Conservation (phyloP, 2,888 invertebrate genomes). For the Liodrosophila aerea region DNA sequence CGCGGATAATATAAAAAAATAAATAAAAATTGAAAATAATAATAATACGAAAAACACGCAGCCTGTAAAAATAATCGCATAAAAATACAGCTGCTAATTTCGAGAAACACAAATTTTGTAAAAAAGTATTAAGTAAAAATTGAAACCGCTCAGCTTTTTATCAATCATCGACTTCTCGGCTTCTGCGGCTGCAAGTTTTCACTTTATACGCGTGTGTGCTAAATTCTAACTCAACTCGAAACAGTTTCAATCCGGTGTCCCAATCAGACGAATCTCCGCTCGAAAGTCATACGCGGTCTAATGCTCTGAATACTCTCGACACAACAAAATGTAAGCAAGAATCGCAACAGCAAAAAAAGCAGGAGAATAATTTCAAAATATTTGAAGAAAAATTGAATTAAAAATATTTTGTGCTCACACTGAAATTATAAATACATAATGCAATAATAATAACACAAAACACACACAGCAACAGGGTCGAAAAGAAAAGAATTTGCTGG, state of each 20-base stretch:
- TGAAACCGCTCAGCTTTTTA: no score
- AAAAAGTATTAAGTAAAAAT: no score
- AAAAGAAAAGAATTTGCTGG: conserved; percentile 44
- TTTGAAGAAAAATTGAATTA: not conserved
- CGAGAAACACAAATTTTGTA: no score
- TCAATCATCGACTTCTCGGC: no score
- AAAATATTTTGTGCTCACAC: no score
- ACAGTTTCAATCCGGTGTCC: no score
- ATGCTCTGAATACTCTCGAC: not conserved
- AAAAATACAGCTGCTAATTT: no score
- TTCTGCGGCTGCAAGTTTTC: no score
- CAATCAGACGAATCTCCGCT: no score
- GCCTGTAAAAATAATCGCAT: conserved; percentile 51
- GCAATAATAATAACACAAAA: not conserved
- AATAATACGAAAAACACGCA: conserved; percentile 46
- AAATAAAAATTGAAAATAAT: not conserved
- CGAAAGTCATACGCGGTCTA: no score
- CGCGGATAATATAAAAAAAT: conserved; percentile 60
- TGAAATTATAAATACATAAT: not conserved
- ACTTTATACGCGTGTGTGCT: no score
- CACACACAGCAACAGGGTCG: conserved; percentile 21
- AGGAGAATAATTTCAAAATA: not conserved
- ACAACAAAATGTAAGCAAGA: not conserved
- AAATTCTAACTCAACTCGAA: no score
- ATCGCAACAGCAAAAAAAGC: not conserved